phyloP scores from a whole-genome alignment of 1,140 invertebrate species.

The Condylostylus longicornis region DNA sequence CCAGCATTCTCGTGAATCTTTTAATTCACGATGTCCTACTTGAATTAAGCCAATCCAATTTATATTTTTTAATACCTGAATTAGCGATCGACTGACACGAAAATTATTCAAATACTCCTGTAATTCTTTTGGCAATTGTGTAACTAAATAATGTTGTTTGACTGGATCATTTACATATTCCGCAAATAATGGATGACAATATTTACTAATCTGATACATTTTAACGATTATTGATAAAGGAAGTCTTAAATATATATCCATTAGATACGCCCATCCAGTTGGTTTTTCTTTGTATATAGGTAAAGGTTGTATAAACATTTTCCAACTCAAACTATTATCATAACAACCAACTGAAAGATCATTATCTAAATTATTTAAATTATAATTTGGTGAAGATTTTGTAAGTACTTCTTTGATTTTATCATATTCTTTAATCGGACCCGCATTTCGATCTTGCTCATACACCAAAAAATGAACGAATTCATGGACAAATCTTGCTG shows the following conservation, averaged over 20 bases:
- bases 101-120: constrained; percentile 14
- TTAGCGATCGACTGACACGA: constrained; percentile 47
- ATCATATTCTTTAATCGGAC: constrained; percentile 32
- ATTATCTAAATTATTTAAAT: constrained; percentile 29
- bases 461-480: constrained; percentile 54
- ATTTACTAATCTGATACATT: constrained; percentile 42
- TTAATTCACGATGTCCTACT: constrained; percentile 45
- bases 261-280: constrained; percentile 58
- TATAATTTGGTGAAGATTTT: constrained; percentile 12
- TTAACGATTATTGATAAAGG: constrained; percentile 58
- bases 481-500: constrained; percentile 49
- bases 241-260: constrained; percentile 53
- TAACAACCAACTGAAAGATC: constrained; percentile 33
- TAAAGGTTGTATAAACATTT: constrained; percentile 58
- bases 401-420: constrained; percentile 25
- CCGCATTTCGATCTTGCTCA: constrained; percentile 31
- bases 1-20: constrained; percentile 47
- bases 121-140: constrained; percentile 17
- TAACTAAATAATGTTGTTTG: constrained; percentile 46
- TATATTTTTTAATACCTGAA: constrained; percentile 41
- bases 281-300: constrained; percentile 44
- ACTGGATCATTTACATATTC: constrained; percentile 51
- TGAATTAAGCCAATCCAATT: constrained; percentile 55
- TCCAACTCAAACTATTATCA: constrained; percentile 43
- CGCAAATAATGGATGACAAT: constrained; percentile 41